phyloP scores from a whole-genome alignment of 2,797 vertebrate genomes.

The Anisognathus igniventris region DNA sequence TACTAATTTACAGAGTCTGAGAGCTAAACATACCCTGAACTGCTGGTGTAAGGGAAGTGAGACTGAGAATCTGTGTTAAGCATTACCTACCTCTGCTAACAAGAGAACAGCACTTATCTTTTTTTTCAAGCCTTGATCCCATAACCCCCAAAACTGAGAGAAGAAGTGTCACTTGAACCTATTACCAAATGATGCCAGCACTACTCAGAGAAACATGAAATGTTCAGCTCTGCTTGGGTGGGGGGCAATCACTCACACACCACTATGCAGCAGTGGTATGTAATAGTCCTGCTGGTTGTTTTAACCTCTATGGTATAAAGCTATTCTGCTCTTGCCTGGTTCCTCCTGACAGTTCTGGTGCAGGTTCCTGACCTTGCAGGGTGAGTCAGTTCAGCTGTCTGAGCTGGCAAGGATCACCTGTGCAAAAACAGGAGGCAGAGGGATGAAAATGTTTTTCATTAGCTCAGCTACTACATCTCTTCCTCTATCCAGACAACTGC shows the following conservation, averaged over 20 bases:
- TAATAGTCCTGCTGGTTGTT: neutral
- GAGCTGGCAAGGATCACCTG: neutral
- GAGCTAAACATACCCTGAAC: neutral
- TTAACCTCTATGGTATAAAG: neutral
- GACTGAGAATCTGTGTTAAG: neutral
- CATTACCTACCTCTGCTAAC: neutral
- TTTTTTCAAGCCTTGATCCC: neutral
- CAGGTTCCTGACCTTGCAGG: neutral
- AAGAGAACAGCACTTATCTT: neutral
- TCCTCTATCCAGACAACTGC: neutral
- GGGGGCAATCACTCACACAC: neutral
- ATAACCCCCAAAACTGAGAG: neutral
- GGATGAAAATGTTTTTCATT: neutral
- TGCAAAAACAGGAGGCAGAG: neutral
- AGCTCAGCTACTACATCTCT: neutral
- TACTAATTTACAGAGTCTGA: neutral
- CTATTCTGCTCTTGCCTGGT: neutral
- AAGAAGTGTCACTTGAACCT: neutral
- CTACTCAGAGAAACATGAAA: neutral
- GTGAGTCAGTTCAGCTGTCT: neutral
- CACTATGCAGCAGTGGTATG: no score
- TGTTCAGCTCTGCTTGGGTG: neutral
- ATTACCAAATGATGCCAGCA: neutral
- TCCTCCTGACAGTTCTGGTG: neutral
- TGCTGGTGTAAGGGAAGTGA: neutral